Base-by-base conservation (phyloP, 1,140 invertebrate genomes). In the Dreissena rostriformis region DNA sequence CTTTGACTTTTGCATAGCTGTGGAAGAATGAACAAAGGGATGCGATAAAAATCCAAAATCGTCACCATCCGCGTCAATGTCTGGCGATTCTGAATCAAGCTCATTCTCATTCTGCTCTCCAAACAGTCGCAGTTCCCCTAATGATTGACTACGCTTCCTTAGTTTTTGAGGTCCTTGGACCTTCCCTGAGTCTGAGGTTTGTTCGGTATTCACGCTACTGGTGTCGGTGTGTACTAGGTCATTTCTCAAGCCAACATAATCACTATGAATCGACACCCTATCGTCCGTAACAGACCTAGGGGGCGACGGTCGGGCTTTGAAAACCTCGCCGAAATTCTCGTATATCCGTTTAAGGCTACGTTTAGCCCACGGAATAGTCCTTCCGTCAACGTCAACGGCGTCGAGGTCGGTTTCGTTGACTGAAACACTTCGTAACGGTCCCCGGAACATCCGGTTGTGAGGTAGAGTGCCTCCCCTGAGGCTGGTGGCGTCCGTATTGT, bases 21-120 rank as follows among this genome's bases (percentile, higher is more conserved):
- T 22, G 74, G 88, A 84, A 84, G 84, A 88, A 77, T 86, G 84
- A 84, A 81, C 26, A 86, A 86, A 88, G 0, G 88, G 80, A 76
- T 88, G 86, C 73, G 86, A 90, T 63, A 91, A 86, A 88, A 91
- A 91, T 75, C 91, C 91, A 88, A 89, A 91, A 72, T 91, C 90
- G 79, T 91, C 91, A n/a, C 88, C 90, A 78, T 91, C 91, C n/a
- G 87, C 88, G 72, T 91, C 91, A 82, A 88, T 88, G 83, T 84
- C 88, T 79, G 86, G 88, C 15, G 66, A 55, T 5, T 24, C 75
- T 14, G 57, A 52, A 26, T 75, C 86, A 28, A 71, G 74, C 70
- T 86, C 86, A 53, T 85, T 65, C 26, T 77, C 72, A 82, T 79
- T 77, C 1, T 78, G 28, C 51, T 70, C 75, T 19, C 72, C 28